Evolutionary conservation across 2,888 invertebrate species (phyloP).

Genomic region (Chymomyza fuscimana): DNA sequence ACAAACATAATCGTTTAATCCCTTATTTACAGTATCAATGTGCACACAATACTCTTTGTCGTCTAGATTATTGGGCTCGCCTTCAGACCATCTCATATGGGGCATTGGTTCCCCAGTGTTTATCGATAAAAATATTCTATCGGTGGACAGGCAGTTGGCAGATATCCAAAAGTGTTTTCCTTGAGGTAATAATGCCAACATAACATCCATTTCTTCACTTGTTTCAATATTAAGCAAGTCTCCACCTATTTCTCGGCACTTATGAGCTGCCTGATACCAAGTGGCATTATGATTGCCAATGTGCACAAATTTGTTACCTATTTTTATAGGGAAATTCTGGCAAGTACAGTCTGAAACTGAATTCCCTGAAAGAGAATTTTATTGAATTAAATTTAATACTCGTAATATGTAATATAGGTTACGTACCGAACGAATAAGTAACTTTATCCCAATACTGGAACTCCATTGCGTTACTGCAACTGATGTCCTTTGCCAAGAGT

Average conservation of each 20-base stretch:
- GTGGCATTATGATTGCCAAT: background rate
- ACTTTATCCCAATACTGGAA: background rate
- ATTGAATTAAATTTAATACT: background rate
- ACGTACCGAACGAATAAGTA: background rate
- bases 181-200: background rate
- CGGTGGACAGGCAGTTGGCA: too few relatives aligned
- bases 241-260: background rate
- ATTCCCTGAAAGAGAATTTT: background rate
- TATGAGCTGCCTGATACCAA: background rate
- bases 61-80: too few relatives aligned
- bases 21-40: too few relatives aligned
- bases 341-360: background rate
- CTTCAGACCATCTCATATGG: too few relatives aligned
- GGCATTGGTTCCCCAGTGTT: too few relatives aligned
- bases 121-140: too few relatives aligned
- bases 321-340: background rate
- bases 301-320: background rate
- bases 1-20: too few relatives aligned
- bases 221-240: background rate
- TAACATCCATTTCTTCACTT: background rate
- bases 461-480: background rate
- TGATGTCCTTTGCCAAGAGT: constrained; percentile 10
- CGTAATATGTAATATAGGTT: too few relatives aligned
- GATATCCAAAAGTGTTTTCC: too few relatives aligned
- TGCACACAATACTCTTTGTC: too few relatives aligned